A percentile compares a stretch with the other conserved stretches of the same genome.
Evolutionary conservation across 2,797 vertebrate genomes (phyloP).

Genomic region (Fundulus diaphanus): DNA sequence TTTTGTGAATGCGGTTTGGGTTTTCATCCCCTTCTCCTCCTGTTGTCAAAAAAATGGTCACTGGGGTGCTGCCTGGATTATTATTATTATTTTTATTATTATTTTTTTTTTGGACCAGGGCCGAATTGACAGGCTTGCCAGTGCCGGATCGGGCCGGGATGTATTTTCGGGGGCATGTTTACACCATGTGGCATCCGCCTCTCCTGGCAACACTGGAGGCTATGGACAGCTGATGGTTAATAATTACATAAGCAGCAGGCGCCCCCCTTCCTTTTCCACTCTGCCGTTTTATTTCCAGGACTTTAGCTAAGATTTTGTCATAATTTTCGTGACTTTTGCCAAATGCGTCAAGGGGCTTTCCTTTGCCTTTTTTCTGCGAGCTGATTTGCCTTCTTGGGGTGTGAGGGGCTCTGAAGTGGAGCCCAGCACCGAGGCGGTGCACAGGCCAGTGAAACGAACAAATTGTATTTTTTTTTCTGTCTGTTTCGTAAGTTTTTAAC

Average conservation of each 20-base stretch:
- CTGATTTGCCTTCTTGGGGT: slow-evolving; percentile 61
- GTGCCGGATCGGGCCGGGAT: slow-evolving; percentile 38
- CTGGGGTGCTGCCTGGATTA: slow-evolving; percentile 37
- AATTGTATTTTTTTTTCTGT: slow-evolving; percentile 36
- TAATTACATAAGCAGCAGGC: slow-evolving; percentile 50
- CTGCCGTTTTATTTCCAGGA: not conserved
- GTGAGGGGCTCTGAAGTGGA: slow-evolving; percentile 40
- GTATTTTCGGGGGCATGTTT: slow-evolving; percentile 63
- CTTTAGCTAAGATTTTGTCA: slow-evolving; percentile 50
- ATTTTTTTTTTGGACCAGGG: slow-evolving; percentile 29
- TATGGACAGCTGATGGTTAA: slow-evolving; percentile 64
- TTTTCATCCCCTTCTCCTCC: not conserved
- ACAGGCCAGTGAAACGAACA: slow-evolving; percentile 33
- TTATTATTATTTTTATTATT: too few relatives aligned
- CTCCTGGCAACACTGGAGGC: slow-evolving; percentile 55
- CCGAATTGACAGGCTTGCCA: slow-evolving; percentile 39
- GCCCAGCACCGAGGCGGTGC: slow-evolving; percentile 25
- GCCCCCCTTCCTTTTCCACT: not conserved
- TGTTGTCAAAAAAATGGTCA: slow-evolving; percentile 10
- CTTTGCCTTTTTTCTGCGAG: slow-evolving; percentile 48
- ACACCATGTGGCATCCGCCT: slow-evolving; percentile 64
- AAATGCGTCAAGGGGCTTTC: slow-evolving; percentile 51
- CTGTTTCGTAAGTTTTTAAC: slow-evolving; percentile 28
- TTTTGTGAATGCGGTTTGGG: slow-evolving; percentile 32
- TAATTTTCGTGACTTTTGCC: slow-evolving; percentile 50